Conservation (phyloP, 2,797 vertebrate genomes). For the Rousettus madagascariensis region DNA sequence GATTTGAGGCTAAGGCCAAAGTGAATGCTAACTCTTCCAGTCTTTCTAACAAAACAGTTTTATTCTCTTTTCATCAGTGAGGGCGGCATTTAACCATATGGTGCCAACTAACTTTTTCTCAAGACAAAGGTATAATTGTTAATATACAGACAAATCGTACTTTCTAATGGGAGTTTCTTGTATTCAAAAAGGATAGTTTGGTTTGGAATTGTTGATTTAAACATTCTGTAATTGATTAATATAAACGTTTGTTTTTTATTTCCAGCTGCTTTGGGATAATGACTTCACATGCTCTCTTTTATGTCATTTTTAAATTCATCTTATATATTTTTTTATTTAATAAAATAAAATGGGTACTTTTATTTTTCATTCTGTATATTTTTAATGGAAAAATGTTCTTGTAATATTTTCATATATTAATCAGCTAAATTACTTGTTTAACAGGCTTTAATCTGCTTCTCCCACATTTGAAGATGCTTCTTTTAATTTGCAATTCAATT, state of each 20-base stretch:
- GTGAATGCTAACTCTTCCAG: background rate
- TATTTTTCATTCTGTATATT: background rate
- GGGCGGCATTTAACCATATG: background rate
- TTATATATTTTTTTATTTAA: background rate
- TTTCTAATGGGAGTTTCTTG: background rate
- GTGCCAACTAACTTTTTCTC: background rate
- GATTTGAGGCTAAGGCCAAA: background rate
- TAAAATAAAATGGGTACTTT: background rate
- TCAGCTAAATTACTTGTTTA: no score
- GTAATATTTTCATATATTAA: background rate
- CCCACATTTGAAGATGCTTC: no score
- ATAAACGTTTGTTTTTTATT: background rate
- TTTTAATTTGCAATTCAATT: no score
- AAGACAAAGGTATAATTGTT: background rate
- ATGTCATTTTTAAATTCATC: background rate
- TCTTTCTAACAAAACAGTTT: background rate
- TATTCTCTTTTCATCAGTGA: background rate
- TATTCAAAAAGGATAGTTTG: background rate
- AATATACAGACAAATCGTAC: background rate
- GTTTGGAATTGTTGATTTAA: background rate
- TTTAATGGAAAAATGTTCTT: background rate
- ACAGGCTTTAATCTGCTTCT: no score
- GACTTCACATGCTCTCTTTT: background rate
- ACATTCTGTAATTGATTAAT: background rate
- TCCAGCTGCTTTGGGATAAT: background rate